Evolutionary conservation across 1,140 invertebrate genomes (phyloP).

Genomic region (Danaus melanippus): DNA sequence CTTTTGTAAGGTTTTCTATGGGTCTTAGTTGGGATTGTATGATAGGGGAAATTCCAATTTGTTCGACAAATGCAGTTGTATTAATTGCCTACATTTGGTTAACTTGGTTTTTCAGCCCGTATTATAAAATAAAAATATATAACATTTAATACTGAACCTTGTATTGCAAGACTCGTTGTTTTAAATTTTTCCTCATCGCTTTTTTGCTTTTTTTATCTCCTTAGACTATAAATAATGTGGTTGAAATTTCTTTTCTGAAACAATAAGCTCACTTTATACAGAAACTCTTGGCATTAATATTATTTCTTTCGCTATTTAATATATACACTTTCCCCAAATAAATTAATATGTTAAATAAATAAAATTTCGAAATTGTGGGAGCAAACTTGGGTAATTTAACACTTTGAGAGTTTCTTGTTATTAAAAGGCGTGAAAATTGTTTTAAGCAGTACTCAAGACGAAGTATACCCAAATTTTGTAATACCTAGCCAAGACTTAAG

Average conservation of each 20-base stretch:
- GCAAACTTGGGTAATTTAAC: constrained; percentile 22
- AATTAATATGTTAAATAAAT: constrained; percentile 54
- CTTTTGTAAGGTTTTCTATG: constrained; percentile 19
- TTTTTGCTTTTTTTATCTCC: constrained; percentile 10
- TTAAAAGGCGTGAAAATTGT: too few species aligned
- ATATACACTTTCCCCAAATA: constrained; percentile 46
- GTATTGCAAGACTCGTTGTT: too few species aligned
- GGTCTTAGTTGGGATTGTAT: constrained; percentile 14
- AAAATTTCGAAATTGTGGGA: constrained; percentile 23
- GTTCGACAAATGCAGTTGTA: constrained; percentile 19
- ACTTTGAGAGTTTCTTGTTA: constrained; percentile 14
- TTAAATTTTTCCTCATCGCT: too few species aligned
- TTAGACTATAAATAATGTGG: constrained; percentile 20
- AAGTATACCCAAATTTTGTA: constrained; percentile 2
- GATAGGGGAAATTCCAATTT: constrained; percentile 19
- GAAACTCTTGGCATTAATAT: constrained; percentile 43
- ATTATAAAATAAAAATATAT: too few species aligned
- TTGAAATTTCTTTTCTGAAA: constrained; percentile 30
- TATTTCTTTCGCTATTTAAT: constrained; percentile 44
- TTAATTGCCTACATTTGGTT: constrained; percentile 18
- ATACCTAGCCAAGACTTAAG: neutral
- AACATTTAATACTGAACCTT: too few species aligned
- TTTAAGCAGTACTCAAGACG: too few species aligned
- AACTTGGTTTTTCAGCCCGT: neutral
- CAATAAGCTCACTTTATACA: constrained; percentile 33